Evolutionary conservation across 1,140 invertebrate genomes (phyloP), one percentile per base, ranked within the genome.

Genomic region (Globodera rostochiensis): DNA sequence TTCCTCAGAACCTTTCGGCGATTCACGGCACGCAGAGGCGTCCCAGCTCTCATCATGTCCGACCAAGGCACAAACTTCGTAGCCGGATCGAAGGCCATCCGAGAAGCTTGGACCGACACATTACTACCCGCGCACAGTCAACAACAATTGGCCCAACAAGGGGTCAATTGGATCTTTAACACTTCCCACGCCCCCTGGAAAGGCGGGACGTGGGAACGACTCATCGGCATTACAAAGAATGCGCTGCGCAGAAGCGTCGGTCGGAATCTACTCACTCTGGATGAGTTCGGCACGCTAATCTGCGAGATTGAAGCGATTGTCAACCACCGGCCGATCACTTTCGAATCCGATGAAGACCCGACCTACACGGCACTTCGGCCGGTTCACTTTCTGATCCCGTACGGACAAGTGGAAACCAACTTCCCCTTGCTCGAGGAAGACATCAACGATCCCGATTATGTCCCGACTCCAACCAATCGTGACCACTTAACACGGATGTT

Each of bases 1-100:
- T 77, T 79, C 74, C 21, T 82, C 73, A 75, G 36, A 15, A 9
- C 77, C 8, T 47, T 71, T 47, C 13, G 77, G 6, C 45, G 57
- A 21, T 78, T 79, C 19, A 79, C 74, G 7, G 77, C 77, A 3
- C 19, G 67, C 0, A 21, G 77, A 77, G 60, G 77, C 49, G 2
- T 78, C 11, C 77, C 77, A 47, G 4, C 6, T 4, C 15, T 5
- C n/a, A 79, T 79, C 49, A 25, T 81, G 36, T 79, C 77, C 3
- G 77, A 79, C 53, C 73, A 79, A 6, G 77, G 36, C 74, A 79
- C 77, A 6, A 79, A 79, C 53, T 79, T 79, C 49, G 25, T 25
- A 19, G 45, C 66, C 0, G 19, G 19, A 1, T 19, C 11, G 13
- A 19, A 77, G 15, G 19, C 3, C 60, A 13, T 66, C 73, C 19